Percentiles rank a stretch among this genome's conserved stretches.
Evolutionary conservation across 1,140 invertebrate genomes (phyloP).

Genomic region (Spodoptera frugiperda): DNA sequence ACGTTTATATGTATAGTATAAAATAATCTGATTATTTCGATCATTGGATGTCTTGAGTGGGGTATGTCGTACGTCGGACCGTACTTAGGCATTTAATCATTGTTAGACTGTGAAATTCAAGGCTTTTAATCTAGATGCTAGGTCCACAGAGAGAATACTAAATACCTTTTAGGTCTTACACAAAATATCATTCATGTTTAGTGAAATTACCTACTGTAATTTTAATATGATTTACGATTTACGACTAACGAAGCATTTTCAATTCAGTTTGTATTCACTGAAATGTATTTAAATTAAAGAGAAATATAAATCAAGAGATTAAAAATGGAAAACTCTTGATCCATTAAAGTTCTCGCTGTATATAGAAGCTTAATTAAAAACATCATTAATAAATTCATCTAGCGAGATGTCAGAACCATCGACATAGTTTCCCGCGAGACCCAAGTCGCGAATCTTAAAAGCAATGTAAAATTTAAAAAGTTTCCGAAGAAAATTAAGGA

Average conservation of each 20-base stretch:
- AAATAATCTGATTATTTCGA: slow-evolving; percentile 32
- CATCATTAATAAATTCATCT: slow-evolving; percentile 41
- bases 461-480: slow-evolving; percentile 80
- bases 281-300: neutral
- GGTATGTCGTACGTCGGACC: neutral
- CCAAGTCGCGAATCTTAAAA: slow-evolving; percentile 73
- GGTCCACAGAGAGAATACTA: neutral
- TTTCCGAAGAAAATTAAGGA: slow-evolving; percentile 82
- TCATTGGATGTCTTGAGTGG: neutral
- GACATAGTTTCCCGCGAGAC: slow-evolving; percentile 44
- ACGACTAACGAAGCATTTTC: neutral
- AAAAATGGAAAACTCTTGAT: neutral
- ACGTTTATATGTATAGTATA: slow-evolving; percentile 16
- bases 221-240: neutral
- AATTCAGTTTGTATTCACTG: neutral
- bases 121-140: slow-evolving; percentile 10
- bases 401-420: slow-evolving; percentile 47
- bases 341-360: slow-evolving; percentile 7
- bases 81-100: neutral
- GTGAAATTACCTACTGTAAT: neutral
- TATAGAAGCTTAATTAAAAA: slow-evolving; percentile 45
- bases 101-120: neutral
- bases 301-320: slow-evolving; percentile 12
- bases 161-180: neutral
- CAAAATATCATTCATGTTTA: neutral